Base-by-base conservation (phyloP, 1,140 invertebrate species). In the Gryon sp. region DNA sequence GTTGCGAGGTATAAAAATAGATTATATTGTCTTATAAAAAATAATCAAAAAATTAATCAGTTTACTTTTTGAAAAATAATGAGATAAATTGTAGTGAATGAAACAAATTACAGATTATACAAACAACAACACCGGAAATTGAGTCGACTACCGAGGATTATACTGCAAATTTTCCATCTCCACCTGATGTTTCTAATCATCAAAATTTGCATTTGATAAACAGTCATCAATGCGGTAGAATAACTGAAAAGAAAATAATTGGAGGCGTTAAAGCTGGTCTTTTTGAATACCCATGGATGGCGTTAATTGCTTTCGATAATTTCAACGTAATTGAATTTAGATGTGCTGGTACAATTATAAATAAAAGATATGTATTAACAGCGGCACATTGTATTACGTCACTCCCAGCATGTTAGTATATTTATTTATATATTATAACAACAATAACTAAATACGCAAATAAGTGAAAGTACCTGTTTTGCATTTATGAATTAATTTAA, bases 201-300 rank as follows among this genome's bases (percentile, higher is more conserved):
- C 85, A 74, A 6, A 93, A 93, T 80, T 48, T 91, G 0, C 50
- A 80, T 26, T 76, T 93, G 0, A 46, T 93, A 11, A 73, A 87
- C 53, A 57, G 73, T 1, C 18, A 70, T 2, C 43, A 65, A 0
- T 91, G 91, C 24, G 90, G 90, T 0, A 66, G 78, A 0, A 15
- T 88, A 0, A 78, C 62, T 2, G 50, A 82, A 16, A 79, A 89
- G 14, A 90, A 84, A 75, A 90, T 93, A 22, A 78, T 90, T 14
- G 90, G 90, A 7, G 92, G 92, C 0, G 90, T 91, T 15, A 88
- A 88, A 60, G 92, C 92, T 0, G 80, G 80, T 1, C 65, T 93
- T 1, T 90, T 89, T 53, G 91, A 93, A 62, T 92, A 90, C 80
- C 92, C 92, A 0, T 93, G 92, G 92, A 93, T 93, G 92, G 91